Evolutionary conservation across 1,140 invertebrate species (phyloP).

Genomic region (Diachasmimorpha longicaudata): DNA sequence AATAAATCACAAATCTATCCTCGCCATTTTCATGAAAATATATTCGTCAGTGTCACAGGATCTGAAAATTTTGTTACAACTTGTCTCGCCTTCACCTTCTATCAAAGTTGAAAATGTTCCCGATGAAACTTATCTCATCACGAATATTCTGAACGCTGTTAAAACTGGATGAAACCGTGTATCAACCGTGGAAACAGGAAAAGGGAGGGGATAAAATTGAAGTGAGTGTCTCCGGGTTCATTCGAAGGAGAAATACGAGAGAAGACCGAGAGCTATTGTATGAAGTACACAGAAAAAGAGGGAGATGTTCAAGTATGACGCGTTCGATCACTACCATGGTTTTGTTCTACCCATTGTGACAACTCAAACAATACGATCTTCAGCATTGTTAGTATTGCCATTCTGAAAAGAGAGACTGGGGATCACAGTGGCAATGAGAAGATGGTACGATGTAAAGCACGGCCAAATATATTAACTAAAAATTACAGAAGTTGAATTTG

Average conservation of each 20-base stretch:
- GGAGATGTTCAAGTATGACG: conserved; percentile 36
- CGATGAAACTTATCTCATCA: neutral
- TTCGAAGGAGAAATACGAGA: neutral
- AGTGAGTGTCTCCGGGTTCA: neutral
- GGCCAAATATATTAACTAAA: too few species aligned
- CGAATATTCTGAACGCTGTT: neutral
- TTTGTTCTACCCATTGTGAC: conserved; percentile 55
- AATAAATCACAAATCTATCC: too few species aligned
- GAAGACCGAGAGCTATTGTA: conserved; percentile 2
- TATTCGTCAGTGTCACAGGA: neutral
- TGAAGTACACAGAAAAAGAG: conserved; percentile 21
- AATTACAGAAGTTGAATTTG: too few species aligned
- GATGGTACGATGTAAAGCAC: neutral
- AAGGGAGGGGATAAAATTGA: neutral
- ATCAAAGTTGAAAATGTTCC: neutral
- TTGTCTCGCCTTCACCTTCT: neutral
- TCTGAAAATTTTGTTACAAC: neutral
- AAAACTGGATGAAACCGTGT: neutral
- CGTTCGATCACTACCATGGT: conserved; percentile 51
- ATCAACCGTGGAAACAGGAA: neutral
- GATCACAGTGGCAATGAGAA: neutral
- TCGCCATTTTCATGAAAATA: neutral
- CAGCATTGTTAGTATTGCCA: conserved; percentile 33
- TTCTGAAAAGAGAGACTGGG: conserved; percentile 18
- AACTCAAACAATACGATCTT: conserved; percentile 54